phyloP scores from a whole-genome alignment of 2,888 invertebrate genomes.

The Diplazon laetatorius region DNA sequence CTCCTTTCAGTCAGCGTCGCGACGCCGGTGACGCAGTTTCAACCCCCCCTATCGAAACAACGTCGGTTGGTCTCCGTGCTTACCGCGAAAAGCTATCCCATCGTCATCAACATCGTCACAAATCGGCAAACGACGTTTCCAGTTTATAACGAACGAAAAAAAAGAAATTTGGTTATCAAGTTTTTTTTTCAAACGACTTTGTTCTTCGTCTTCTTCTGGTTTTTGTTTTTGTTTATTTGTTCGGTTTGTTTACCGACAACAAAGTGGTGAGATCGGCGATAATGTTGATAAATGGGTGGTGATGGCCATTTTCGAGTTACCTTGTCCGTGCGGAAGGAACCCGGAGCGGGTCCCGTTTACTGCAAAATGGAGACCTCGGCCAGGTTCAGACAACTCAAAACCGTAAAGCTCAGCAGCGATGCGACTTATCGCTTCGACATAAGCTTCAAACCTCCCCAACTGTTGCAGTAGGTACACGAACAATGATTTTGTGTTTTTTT shows the following conservation, averaged over 20 bases:
- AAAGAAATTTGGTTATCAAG: not conserved
- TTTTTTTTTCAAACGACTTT: not conserved
- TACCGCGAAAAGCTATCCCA: not conserved
- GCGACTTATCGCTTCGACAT: conserved; percentile 84
- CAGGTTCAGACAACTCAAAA: conserved; percentile 84
- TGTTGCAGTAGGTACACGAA: conserved; percentile 83
- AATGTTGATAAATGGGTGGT: conserved; percentile 75
- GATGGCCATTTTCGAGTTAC: conserved; percentile 83
- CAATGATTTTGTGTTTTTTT: conserved; percentile 17
- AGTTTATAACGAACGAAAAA: no score
- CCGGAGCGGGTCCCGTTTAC: conserved; percentile 83
- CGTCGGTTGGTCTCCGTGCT: not conserved
- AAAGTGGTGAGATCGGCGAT: conserved; percentile 47
- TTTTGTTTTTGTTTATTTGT: conserved; percentile 12
- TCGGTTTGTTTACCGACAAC: no score
- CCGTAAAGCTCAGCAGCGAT: conserved; percentile 84
- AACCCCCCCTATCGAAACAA: conserved; percentile 16
- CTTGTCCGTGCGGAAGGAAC: conserved; percentile 83
- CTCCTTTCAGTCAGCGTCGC: conserved; percentile 76
- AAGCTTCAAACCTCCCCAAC: conserved; percentile 84
- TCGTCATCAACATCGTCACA: no score
- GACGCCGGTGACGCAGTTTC: conserved; percentile 74
- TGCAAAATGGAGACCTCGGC: conserved; percentile 85
- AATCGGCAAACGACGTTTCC: no score
- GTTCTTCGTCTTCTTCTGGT: no score